A percentile compares a stretch with the other conserved stretches of the same genome.
Conservation (phyloP, 2,113 vertebrate species). For the Cyprinodon tularosa region DNA sequence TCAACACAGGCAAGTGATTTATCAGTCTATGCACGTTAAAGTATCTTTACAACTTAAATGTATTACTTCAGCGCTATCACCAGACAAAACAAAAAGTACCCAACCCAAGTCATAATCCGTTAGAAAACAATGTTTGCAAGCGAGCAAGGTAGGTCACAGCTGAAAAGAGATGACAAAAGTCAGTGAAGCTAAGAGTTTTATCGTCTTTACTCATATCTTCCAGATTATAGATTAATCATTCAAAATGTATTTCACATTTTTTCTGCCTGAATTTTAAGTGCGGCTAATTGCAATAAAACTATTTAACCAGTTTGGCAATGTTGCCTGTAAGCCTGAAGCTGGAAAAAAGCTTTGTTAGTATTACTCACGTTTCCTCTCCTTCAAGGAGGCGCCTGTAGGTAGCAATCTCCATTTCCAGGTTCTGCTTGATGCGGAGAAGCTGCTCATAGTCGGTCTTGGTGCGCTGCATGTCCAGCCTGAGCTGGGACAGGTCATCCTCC, state of each 20-base stretch:
- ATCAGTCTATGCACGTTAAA: background rate
- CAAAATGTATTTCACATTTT: background rate
- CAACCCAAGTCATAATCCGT: background rate
- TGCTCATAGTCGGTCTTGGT: conserved; percentile 83
- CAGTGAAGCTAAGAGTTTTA: background rate
- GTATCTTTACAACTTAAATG: background rate
- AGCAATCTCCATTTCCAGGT: conserved; percentile 85
- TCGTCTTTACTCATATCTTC: background rate
- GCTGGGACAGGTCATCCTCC: conserved; percentile 80
- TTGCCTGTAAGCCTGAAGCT: background rate
- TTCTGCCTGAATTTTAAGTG: background rate
- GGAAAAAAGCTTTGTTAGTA: conserved; percentile 2
- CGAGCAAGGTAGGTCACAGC: background rate
- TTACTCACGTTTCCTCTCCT: conserved; percentile 79
- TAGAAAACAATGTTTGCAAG: background rate
- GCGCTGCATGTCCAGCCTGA: conserved; percentile 82
- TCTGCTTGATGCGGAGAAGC: conserved; percentile 84
- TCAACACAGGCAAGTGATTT: background rate
- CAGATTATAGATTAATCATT: background rate
- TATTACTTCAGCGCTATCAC: background rate
- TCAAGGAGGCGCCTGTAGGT: conserved; percentile 84
- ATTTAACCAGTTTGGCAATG: background rate
- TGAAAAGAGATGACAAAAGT: background rate
- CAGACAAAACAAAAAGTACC: background rate
- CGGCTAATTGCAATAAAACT: background rate